Evolutionary conservation across 30 jellyfish, hydroid and myxozoan genomes (phyloP), one percentile per base, ranked within the genome.

Genomic region (Haliclystus octoradiatus): DNA sequence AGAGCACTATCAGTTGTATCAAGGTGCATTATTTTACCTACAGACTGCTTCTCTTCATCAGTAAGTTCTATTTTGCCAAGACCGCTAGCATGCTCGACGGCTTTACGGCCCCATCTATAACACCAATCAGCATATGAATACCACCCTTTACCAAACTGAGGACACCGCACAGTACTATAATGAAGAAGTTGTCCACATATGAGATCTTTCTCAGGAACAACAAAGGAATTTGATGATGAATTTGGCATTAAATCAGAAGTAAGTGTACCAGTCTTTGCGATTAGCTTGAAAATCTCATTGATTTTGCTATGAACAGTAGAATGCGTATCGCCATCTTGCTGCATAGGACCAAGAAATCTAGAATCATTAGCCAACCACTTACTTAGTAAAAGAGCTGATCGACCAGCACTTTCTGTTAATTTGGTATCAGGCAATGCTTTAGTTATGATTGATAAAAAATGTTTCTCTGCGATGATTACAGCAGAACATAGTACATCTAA

Each of bases 81-180:
- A 3, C 46, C 71, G 63, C 93, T 80, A 28, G 94, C 91, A 13
- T 82, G 92, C 62, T 91, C 99, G 12, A 91, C 93, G 0, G 94
- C 88, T 61, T 82, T 82, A 34, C 94, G 66, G 53, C 99, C 99
- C 99, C 99, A 91, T 52, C 72, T 77, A 52, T 91, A 91, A 75
- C 99, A 91, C 99, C 99, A 91, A 25, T 91, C 99, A 49, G 95
- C 99, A 53, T 82, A 91, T 31, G 94, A 88, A 69, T 66, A 91
- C 99, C 99, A 91, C 0, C 92, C 76, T 63, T 91, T 91, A 52
- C 95, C 92, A 34, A 82, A 73, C 61, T 52, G 15, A 12, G 95
- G 84, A 52, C 99, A 80, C 27, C 99, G 86, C 52, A 68, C 81
- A 2, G 99, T 91, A 80, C 94, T 72, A 66, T 84, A 83, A 69